These are phyloP conservation scores for Lynx canadensis DNA, from an alignment of 2,113 vertebrate species.

Conservation along the genomic window DNA sequence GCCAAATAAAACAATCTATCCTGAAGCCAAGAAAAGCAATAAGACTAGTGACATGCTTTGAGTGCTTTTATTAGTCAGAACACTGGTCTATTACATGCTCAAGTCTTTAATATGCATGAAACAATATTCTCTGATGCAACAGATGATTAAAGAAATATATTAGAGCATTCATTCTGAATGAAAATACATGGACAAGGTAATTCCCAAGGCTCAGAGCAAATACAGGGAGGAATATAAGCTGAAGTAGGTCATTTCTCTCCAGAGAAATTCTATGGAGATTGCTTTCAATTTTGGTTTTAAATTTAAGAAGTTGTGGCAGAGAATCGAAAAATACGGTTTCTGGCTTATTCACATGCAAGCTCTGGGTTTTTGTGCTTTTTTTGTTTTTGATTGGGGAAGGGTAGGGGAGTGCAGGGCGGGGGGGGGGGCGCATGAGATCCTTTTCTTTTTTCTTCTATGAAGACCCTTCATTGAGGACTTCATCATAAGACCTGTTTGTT, in stretches of 20 bases:
- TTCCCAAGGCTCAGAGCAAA: constrained; percentile 62
- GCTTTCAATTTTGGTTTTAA: constrained; percentile 55
- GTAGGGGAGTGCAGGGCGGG: accelerated
- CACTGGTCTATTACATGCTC: constrained; percentile 42
- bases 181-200: constrained; percentile 70
- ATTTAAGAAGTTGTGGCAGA: not conserved
- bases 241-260: constrained; percentile 67
- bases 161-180: constrained; percentile 72
- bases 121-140: constrained; percentile 69
- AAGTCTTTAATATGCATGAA: constrained; percentile 71
- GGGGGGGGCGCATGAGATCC: not conserved
- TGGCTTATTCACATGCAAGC: not conserved
- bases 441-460: not conserved
- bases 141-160: constrained; percentile 75
- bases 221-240: constrained; percentile 45
- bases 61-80: constrained; percentile 68
- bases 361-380: not conserved
- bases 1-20: constrained; percentile 58
- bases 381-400: not conserved
- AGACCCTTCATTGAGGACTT: not conserved
- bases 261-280: constrained; percentile 61
- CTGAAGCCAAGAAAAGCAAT: constrained; percentile 71
- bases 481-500: not conserved
- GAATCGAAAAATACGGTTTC: constrained; percentile 46
- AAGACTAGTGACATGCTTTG: constrained; percentile 64